Percentiles rank a stretch among this genome's conserved stretches.
These are phyloP conservation scores for Dermatophagoides farinae DNA, from an alignment of 1,140 invertebrate genomes.

Conservation along the genomic window DNA sequence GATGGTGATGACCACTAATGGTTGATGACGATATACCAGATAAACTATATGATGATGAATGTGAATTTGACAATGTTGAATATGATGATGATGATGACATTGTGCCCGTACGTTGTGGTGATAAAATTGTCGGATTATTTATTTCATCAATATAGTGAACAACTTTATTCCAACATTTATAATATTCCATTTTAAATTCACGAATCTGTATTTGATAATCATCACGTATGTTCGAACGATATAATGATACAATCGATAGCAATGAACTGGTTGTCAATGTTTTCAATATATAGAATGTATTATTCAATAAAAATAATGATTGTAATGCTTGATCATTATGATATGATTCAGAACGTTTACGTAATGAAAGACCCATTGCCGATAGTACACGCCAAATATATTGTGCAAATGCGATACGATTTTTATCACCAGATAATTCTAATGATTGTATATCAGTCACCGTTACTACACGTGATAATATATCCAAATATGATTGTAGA, in stretches of 20 bases:
- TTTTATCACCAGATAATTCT: constrained; percentile 17
- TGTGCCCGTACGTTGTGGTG: constrained; percentile 22
- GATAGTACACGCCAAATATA: constrained; percentile 40
- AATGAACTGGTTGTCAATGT: constrained; percentile 33
- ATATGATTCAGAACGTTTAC: constrained; percentile 53
- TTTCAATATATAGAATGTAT: constrained; percentile 77
- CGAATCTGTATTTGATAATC: constrained; percentile 55
- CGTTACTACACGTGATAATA: constrained; percentile 17
- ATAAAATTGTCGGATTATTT: constrained; percentile 25
- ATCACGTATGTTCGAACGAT: constrained; percentile 46
- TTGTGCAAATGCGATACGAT: constrained; percentile 19
- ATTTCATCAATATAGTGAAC: constrained; percentile 42
- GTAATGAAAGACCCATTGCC: constrained; percentile 56
- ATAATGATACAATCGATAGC: constrained; percentile 50
- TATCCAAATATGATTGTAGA: constrained; percentile 31
- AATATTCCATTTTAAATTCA: constrained; percentile 52
- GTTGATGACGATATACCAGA: neutral
- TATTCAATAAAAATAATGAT: constrained; percentile 66
- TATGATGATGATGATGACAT: neutral
- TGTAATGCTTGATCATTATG: constrained; percentile 49
- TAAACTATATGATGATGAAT: neutral
- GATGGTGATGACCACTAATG: neutral
- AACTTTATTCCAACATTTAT: constrained; percentile 62
- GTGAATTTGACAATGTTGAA: constrained; percentile 9
- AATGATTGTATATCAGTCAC: constrained; percentile 17